A percentile compares a stretch with the other conserved stretches of the same genome.
phyloP scores from a whole-genome alignment of 2,113 vertebrate genomes.

The Nestor notabilis region DNA sequence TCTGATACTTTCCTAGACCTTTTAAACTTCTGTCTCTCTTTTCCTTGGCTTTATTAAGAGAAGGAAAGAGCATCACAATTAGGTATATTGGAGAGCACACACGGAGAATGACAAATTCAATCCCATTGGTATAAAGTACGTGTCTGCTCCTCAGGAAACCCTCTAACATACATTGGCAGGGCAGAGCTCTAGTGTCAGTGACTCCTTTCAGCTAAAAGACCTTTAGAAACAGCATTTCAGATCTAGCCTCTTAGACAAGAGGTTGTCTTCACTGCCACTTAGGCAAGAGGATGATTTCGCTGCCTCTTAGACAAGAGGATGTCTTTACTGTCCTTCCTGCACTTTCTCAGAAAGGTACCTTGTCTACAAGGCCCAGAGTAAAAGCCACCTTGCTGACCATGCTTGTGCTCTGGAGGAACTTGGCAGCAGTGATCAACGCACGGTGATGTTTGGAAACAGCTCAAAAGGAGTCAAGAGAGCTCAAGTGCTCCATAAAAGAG shows the following conservation, averaged over 20 bases:
- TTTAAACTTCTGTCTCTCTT: not conserved
- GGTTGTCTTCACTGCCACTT: not conserved
- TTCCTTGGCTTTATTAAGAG: not conserved
- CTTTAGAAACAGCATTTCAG: not conserved
- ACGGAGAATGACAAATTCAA: not conserved
- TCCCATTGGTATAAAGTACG: not conserved
- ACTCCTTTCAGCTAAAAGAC: not conserved
- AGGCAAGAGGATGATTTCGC: not conserved
- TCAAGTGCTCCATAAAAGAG: not conserved
- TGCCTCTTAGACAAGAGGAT: not conserved
- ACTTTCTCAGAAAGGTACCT: not conserved
- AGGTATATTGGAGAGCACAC: not conserved
- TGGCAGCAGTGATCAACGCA: not conserved
- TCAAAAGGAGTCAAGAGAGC: not conserved
- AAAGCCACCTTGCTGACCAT: not conserved
- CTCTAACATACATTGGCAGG: not conserved
- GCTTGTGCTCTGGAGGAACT: not conserved
- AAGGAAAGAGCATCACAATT: not conserved
- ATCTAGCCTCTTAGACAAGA: no score
- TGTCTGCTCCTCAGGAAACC: not conserved
- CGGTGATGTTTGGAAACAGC: not conserved
- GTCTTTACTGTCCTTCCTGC: no score
- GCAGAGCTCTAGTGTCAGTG: not conserved
- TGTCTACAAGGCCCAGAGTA: not conserved
- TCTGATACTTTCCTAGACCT: not conserved